Conservation (phyloP, 2,797 vertebrate genomes). For the Paedocypris micromegethes region DNA sequence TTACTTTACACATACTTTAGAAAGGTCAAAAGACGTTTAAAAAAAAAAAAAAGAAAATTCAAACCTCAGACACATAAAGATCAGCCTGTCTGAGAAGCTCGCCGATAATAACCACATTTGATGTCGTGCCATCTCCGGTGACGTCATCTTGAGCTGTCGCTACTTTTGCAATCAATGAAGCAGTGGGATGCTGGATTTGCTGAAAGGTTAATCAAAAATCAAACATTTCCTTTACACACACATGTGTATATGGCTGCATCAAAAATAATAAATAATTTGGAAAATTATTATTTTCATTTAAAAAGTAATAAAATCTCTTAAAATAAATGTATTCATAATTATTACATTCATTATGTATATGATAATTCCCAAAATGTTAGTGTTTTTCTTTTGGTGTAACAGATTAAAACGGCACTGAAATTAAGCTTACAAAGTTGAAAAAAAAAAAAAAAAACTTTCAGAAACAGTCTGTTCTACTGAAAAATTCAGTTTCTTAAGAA, state of each 20-base stretch:
- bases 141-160: constrained; percentile 97
- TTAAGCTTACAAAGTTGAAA: background rate
- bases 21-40: background rate
- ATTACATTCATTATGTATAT: no score
- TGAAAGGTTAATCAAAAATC: constrained; percentile 48
- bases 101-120: constrained; percentile 94
- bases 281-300: no score
- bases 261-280: no score
- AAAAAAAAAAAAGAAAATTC: background rate
- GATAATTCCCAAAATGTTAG: no score
- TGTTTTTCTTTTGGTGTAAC: no score
- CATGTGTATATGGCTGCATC: no score
- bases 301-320: no score
- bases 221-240: no score
- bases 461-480: constrained; percentile 47
- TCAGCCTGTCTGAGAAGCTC: constrained; percentile 96
- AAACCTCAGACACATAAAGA: constrained; percentile 91
- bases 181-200: constrained; percentile 99
- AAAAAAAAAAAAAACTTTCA: background rate
- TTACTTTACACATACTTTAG: background rate
- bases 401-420: no score
- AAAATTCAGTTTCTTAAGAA: no score
- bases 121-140: constrained; percentile 97
- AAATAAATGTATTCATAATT: no score
- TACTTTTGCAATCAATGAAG: constrained; percentile 95